Base-by-base conservation (phyloP, 2,797 vertebrate genomes). In the Numenius phaeopus region DNA sequence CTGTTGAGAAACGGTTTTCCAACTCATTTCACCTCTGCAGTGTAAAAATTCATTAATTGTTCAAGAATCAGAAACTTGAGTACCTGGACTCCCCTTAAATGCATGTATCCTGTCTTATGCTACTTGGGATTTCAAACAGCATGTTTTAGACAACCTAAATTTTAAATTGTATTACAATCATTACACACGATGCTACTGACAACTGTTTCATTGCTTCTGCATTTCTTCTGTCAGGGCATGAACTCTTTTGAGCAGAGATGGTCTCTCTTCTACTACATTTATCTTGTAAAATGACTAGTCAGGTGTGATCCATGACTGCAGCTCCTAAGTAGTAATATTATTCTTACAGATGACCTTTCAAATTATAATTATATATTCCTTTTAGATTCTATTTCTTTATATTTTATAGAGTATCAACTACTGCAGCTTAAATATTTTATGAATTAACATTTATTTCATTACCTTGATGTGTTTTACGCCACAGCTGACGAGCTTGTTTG, bases 391-490 rank as follows among this genome's bases (percentile, higher is more conserved):
- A 47, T 55, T 79, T 87, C 79, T 55, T 24, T 11, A 3, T 64
- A 42, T 80, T 89, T 85, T 73, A 87, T 37, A 27, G 18, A 57
- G 7, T 14, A 78, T 10, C 39, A 89, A 32, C 27, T 62, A 87
- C 30, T 52, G 37, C 12, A 83, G 19, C 22, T 75, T n/a, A 65
- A 83, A 24, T 76, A 62, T 50, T 95, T 83, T 44, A 78, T 44
- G 42, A 82, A 81, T 47, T 14, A 86, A 69, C 9, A 66, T 42
- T 66, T 79, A 67, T 61, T 92, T 89, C 49, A 81, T 96, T 99
- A 99, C 99, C 99, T 99, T 99, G 96, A 99, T 99, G 97, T 99
- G 99, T 98, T 99, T 99, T 97, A 99, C 99, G 9, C 99, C 99
- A 97, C 99, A 99, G 99, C 99, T 99, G 94, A 99, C 99, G 9